These are phyloP conservation scores for Saccopteryx leptura DNA, from an alignment of 2,113 vertebrate genomes.

Conservation along the genomic window DNA sequence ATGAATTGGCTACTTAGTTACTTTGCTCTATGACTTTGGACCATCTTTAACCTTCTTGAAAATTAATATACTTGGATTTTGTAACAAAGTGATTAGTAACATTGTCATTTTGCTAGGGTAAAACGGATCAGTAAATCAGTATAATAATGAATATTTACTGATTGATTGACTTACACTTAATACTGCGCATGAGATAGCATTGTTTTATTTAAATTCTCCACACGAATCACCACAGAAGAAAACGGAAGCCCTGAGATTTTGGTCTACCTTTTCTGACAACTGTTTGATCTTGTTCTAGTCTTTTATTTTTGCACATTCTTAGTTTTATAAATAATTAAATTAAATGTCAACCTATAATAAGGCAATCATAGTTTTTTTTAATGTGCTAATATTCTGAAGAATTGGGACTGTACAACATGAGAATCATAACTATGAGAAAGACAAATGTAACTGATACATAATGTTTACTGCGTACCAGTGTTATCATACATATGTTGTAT, in stretches of 20 bases:
- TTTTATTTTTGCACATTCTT: not conserved
- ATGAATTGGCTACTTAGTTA: not conserved
- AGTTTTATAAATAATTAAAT: not conserved
- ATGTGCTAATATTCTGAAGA: not conserved
- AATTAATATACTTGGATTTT: slow-evolving; percentile 3
- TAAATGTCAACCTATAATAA: not conserved
- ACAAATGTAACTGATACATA: not conserved
- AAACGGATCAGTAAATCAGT: slow-evolving; percentile 35
- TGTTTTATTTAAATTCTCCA: not conserved
- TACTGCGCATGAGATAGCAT: not conserved
- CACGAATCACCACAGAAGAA: not conserved
- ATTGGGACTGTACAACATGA: not conserved
- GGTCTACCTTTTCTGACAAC: not conserved
- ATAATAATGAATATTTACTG: not conserved
- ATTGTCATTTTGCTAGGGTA: slow-evolving; percentile 16
- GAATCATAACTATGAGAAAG: not conserved
- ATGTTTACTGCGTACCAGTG: not conserved
- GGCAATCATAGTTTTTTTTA: not conserved
- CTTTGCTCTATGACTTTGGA: not conserved
- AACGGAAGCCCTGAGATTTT: not conserved
- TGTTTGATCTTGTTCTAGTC: not conserved
- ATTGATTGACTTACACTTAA: not conserved
- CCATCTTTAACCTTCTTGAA: slow-evolving; percentile 31
- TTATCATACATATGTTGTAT: not conserved
- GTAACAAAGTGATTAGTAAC: not conserved